Conservation (phyloP, 37 sponge, comb jelly and placozoan genomes). For the Bolinopsis microptera region DNA sequence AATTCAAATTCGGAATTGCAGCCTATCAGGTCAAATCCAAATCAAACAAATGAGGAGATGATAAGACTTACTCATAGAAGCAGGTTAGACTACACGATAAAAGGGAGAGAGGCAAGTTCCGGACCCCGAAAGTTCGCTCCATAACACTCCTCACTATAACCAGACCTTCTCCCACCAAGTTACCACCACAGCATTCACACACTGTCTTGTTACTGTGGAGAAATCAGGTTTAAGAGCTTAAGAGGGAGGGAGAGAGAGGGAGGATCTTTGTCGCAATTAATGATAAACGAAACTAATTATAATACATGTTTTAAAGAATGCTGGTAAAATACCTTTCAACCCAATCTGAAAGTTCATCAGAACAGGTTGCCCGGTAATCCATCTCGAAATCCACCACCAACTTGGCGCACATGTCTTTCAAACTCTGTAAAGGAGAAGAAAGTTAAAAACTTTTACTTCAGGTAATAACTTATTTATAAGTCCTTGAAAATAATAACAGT, state of each 20-base stretch:
- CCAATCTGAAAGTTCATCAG: constrained; percentile 58
- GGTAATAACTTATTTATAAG: no score
- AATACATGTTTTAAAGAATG: no score
- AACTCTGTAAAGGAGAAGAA: background rate
- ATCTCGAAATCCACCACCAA: constrained; percentile 29
- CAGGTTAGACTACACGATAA: constrained; percentile 35
- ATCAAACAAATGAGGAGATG: background rate
- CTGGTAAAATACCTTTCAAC: constrained; percentile 9
- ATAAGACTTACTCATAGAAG: constrained; percentile 48
- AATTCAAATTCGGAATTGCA: background rate
- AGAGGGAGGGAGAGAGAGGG: no score
- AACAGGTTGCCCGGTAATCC: background rate
- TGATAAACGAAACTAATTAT: no score
- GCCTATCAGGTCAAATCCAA: background rate
- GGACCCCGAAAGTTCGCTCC: constrained; percentile 55
- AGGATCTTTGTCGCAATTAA: no score
- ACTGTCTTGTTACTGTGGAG: constrained; percentile 4
- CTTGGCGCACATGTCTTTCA: constrained; percentile 60
- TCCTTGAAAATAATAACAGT: no score
- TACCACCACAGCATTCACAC: constrained; percentile 77
- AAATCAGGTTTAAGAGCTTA: no score
- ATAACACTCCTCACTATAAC: constrained; percentile 26
- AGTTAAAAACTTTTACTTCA: no score
- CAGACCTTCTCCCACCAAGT: constrained; percentile 80
- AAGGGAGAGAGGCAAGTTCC: constrained; percentile 53